Base-by-base conservation (phyloP, 2,797 vertebrate genomes). In the Halcyon leucocephala region DNA sequence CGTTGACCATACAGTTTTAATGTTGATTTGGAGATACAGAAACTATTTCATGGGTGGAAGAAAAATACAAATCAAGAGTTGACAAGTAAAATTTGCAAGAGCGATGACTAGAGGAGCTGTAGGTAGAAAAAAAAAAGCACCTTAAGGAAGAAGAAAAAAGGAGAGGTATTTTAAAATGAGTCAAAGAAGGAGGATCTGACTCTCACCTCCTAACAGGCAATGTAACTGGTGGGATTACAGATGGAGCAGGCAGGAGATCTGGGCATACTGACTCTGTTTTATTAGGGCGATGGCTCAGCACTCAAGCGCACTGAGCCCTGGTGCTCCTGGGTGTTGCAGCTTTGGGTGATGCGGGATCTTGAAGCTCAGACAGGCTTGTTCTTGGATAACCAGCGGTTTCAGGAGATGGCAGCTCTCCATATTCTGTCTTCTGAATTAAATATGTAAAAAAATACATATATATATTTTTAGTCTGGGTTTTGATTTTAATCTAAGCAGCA, bases 401-500 rank as follows among this genome's bases (percentile, higher is more conserved):
- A 79, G 29, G 19, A 57, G 55, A 42, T 78, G 28, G 19, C 48
- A 88, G 62, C 31, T 82, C 26, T 69, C n/a, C 58, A 37, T 2
- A 0, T 44, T 72, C 41, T 62, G 44, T 48, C 58, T 83, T 41
- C 39, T 82, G 60, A 90, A 95, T 86, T 86, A 78, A 91, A 46
- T 66, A 91, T 86, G 6, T 54, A 64, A 71, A 78, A 35, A 35
- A 35, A 35, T 35, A 35, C 33, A 35, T 61, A 12, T 1, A 1
- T 46, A 14, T 54, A 9, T 31, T 76, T 61, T 70, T 64, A n/a
- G 12, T 80, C 62, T 80, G 17, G 13, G 21, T 61, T 93, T 95
- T 89, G 61, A 92, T 94, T 91, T 93, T 83, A 77, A 65, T 91
- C 86, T 91, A 90, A 69, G 64, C 58, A 95, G 16, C 26, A 41